Evolutionary conservation across 2,113 vertebrate species (phyloP), one percentile per base, ranked within the genome.

Genomic region (Pituophis catenifer): DNA sequence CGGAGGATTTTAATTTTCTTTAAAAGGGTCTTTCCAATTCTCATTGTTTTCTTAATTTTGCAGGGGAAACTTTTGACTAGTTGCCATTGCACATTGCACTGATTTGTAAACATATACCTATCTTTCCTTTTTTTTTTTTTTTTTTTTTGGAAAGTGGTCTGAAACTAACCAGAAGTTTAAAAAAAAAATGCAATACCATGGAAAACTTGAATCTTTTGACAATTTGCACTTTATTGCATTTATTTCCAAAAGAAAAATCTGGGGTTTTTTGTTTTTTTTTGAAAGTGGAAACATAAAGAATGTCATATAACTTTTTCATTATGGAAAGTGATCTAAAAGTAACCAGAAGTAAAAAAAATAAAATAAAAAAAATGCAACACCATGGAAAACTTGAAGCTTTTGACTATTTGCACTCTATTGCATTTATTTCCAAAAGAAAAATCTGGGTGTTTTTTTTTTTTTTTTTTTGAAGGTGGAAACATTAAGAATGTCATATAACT

Each of bases 1-100:
- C 70, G 2, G 62, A 70, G 89, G 44, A n/a, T 52, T 65, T 94
- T 95, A 94, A 88, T 94, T 94, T 65, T 96, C n/a, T 91, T 95
- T 94, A 95, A 95, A 62, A 0, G 15, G 44, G 8, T 90, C 58
- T 52, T 65, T 50, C 58, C 50, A 52, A 52, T 50, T 8, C 26
- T 70, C 38, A 59, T 62, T 44, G 11, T 70, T 10, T 50, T 19
- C 89, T 48, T 33, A 10, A 59, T 59, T 59, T 59, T 59, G 58
- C 58, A 26, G 12, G 29, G 62, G 29, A 70, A 70, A n/a, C 65
- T n/a, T 70, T 70, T 70, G 29, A 70, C 65, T 13, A 70, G 11
- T 70, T 29, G 26, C 62, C 26, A 29, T 29, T n/a, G n/a, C n/a
- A 65, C 4, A 13, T 65, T 12, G 65, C 12, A 70, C 2, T 70